Evolutionary conservation across 2,888 invertebrate species (phyloP).

Genomic region (Spodoptera picta): DNA sequence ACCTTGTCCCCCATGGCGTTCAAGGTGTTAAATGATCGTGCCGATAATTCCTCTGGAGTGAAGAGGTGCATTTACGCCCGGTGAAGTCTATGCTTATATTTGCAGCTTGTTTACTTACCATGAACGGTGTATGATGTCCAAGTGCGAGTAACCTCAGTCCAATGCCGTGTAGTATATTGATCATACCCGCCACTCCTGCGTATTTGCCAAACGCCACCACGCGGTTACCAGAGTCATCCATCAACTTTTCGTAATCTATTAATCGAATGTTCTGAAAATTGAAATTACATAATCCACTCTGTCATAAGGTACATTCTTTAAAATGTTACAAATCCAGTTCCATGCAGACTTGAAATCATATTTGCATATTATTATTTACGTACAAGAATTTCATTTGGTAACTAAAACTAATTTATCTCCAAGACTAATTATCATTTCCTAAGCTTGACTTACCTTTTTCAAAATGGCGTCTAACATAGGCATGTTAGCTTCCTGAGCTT

Average conservation of each 20-base stretch:
- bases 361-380: too few relatives aligned
- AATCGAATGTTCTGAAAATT: conserved; percentile 94
- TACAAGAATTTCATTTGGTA: too few relatives aligned
- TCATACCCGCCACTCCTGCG: conserved; percentile 99
- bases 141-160: conserved; percentile 97
- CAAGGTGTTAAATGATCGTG: too few relatives aligned
- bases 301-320: too few relatives aligned
- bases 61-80: too few relatives aligned
- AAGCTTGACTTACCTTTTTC: conserved; percentile 90
- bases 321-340: too few relatives aligned
- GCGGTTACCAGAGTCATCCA: conserved; percentile 95
- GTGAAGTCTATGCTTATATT: too few relatives aligned
- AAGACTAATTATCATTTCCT: neutral
- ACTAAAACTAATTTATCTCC: too few relatives aligned
- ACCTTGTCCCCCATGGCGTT: too few relatives aligned
- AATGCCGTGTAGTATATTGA: conserved; percentile 99
- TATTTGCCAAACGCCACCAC: conserved; percentile 99
- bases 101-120: conserved; percentile 89
- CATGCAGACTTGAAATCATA: too few relatives aligned
- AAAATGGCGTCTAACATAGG: conserved; percentile 97
- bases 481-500: conserved; percentile 99
- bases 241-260: conserved; percentile 98
- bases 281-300: too few relatives aligned
- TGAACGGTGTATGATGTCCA: conserved; percentile 99
- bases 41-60: too few relatives aligned